Evolutionary conservation across 2,113 vertebrate genomes (phyloP).

Genomic region (Austrofundulus limnaeus): DNA sequence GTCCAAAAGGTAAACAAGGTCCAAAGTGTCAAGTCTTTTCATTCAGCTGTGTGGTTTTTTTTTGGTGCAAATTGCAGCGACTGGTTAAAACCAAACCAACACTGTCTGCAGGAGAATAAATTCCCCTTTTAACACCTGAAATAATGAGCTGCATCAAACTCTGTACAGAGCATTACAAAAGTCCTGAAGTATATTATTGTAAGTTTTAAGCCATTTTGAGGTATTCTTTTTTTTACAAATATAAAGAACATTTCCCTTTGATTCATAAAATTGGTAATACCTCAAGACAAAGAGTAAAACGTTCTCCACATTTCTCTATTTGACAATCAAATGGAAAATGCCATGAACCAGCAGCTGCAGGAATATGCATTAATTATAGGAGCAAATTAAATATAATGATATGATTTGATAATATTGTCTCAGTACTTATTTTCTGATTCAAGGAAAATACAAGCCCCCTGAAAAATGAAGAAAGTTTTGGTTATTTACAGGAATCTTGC

Average conservation of each 20-base stretch:
- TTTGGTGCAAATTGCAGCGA: constrained; percentile 19
- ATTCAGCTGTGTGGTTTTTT: constrained; percentile 12
- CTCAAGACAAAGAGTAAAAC: not conserved
- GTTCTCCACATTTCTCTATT: not conserved
- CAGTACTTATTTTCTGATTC: not conserved
- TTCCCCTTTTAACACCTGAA: constrained; percentile 23
- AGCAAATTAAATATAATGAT: not conserved
- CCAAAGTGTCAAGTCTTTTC: constrained; percentile 19
- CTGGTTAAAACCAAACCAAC: not conserved
- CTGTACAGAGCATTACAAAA: not conserved
- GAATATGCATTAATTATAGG: too few species aligned
- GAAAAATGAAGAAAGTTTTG: not conserved
- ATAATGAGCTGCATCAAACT: not conserved
- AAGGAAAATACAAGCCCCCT: not conserved
- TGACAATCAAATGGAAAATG: not conserved
- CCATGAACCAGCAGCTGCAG: not conserved
- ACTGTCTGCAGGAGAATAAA: constrained; percentile 8
- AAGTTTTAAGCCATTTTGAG: constrained; percentile 18
- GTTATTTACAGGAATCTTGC: not conserved
- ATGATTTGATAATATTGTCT: not conserved
- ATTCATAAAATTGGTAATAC: constrained; percentile 11
- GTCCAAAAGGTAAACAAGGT: constrained; percentile 33
- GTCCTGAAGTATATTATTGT: not conserved
- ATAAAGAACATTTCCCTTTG: not conserved
- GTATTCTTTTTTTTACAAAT: not conserved